Evolutionary conservation across 2,113 vertebrate genomes (phyloP).

Genomic region (Acinonyx jubatus): DNA sequence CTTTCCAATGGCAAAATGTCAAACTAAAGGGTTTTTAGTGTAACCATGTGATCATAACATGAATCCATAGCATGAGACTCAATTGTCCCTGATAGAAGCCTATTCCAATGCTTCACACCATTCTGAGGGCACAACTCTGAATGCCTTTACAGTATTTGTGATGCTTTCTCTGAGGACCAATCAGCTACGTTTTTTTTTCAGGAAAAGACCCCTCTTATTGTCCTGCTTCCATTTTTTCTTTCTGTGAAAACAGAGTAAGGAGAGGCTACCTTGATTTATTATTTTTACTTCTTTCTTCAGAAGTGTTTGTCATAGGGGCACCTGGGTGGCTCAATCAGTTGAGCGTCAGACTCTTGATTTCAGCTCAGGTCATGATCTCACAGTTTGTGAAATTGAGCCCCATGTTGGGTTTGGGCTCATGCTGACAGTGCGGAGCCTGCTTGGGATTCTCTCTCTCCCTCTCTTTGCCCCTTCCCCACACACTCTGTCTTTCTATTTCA

Average conservation of each 20-base stretch:
- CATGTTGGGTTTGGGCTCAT: too few species aligned
- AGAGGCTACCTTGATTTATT: not conserved
- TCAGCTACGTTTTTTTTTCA: not conserved
- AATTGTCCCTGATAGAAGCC: not conserved
- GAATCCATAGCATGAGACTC: not conserved
- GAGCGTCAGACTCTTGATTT: too few species aligned
- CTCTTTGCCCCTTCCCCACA: too few species aligned
- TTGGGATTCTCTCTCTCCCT: too few species aligned
- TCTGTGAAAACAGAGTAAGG: not conserved
- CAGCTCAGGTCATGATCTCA: too few species aligned
- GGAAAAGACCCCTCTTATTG: not conserved
- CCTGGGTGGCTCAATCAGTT: too few species aligned
- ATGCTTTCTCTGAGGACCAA: not conserved
- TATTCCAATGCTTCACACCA: not conserved
- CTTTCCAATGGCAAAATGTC: not conserved
- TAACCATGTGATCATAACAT: not conserved
- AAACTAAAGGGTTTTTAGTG: not conserved
- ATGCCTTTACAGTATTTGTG: not conserved
- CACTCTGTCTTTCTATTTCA: too few species aligned
- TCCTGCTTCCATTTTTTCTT: not conserved
- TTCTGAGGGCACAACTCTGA: not conserved
- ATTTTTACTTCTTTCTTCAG: not conserved
- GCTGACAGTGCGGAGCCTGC: too few species aligned
- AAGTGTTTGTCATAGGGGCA: not conserved
- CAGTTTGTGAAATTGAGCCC: too few species aligned